Percentiles rank a stretch among this genome's conserved stretches.
These are phyloP conservation scores for Temnothorax ravouxi DNA, from an alignment of 2,888 invertebrate genomes.

Conservation along the genomic window DNA sequence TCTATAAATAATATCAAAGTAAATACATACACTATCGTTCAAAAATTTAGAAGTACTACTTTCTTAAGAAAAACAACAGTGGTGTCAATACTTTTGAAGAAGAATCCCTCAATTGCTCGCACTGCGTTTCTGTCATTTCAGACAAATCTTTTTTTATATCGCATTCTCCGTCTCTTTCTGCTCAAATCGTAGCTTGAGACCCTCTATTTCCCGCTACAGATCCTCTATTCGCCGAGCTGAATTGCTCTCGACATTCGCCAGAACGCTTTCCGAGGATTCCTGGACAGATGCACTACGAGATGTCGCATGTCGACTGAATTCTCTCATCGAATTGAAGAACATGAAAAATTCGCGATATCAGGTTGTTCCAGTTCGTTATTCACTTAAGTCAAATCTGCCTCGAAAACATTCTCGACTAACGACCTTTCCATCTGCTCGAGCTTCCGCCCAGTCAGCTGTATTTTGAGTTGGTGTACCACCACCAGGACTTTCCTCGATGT, in stretches of 20 bases:
- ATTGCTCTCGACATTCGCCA: constrained; percentile 30
- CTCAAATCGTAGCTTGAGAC: constrained; percentile 68
- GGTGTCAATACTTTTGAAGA: too few species aligned
- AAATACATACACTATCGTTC: neutral
- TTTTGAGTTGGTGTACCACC: too few species aligned
- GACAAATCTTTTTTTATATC: constrained; percentile 69
- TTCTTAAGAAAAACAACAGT: too few species aligned
- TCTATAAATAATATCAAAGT: neutral
- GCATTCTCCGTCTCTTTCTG: constrained; percentile 74
- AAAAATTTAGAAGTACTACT: too few species aligned
- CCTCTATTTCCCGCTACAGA: constrained; percentile 75
- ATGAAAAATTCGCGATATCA: constrained; percentile 51
- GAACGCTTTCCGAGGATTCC: constrained; percentile 10
- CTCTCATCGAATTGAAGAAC: constrained; percentile 47
- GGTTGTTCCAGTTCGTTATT: constrained; percentile 79
- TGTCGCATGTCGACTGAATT: constrained; percentile 14
- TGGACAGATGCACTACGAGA: constrained; percentile 34
- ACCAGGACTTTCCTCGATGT: too few species aligned
- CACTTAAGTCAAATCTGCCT: constrained; percentile 84
- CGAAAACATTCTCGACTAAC: constrained; percentile 87
- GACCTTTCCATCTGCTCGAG: constrained; percentile 87
- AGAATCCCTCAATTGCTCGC: constrained; percentile 77
- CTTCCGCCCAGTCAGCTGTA: constrained; percentile 77
- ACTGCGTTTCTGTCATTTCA: constrained; percentile 77
- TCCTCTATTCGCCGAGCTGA: constrained; percentile 52